A percentile compares a stretch with the other conserved stretches of the same genome.
phyloP scores from a whole-genome alignment of 2,888 invertebrate species.

The Cheilosia grossa region DNA sequence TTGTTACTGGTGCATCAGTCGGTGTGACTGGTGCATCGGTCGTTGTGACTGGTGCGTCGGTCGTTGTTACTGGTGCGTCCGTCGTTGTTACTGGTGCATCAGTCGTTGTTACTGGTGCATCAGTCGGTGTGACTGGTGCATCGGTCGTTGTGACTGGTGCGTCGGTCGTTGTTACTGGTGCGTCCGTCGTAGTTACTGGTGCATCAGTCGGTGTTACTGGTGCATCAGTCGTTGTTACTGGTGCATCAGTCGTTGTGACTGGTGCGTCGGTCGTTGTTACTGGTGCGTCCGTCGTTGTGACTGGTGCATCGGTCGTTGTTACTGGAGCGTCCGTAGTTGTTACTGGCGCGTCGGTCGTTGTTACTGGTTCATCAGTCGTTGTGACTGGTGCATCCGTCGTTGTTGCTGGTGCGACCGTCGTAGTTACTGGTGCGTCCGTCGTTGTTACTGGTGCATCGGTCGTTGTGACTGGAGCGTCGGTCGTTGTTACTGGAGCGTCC shows the following conservation, averaged over 20 bases:
- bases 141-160: background rate
- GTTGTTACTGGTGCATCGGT: too few relatives aligned
- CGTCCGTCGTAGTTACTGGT: background rate
- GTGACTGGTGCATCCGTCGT: slow-evolving; percentile 12
- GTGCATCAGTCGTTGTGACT: background rate
- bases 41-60: background rate
- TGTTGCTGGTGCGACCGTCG: background rate
- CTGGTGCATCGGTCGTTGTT: slow-evolving; percentile 6
- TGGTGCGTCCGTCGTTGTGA: background rate
- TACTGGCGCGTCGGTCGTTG: background rate
- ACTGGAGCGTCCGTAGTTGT: slow-evolving; percentile 3
- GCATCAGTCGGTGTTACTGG: slow-evolving; percentile 19
- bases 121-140: slow-evolving; percentile 26
- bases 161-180: background rate
- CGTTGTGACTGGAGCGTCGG: too few relatives aligned
- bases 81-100: background rate
- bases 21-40: background rate
- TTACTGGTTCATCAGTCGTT: background rate
- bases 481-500: slow-evolving; percentile 1
- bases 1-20: background rate
- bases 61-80: background rate
- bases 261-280: background rate
- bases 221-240: slow-evolving; percentile 28
- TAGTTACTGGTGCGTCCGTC: background rate
- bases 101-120: background rate